Percentiles rank a stretch among this genome's conserved stretches.
phyloP scores from a whole-genome alignment of 2,797 vertebrate genomes.

The Melanotaenia boesemani region DNA sequence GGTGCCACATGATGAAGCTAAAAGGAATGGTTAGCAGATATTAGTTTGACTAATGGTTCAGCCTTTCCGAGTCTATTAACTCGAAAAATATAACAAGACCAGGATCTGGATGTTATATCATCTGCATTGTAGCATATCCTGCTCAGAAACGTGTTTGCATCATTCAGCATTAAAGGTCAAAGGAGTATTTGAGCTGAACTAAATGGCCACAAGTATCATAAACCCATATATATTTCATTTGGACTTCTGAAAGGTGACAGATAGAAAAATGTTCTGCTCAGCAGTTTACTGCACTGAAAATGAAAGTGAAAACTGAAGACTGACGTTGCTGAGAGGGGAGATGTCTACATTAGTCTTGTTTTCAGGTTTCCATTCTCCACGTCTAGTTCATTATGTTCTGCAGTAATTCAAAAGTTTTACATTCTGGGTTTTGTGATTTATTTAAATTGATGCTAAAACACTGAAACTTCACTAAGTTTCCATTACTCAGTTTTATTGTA shows the following conservation, averaged over 20 bases:
- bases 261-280: background rate
- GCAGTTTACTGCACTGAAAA: background rate
- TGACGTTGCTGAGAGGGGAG: background rate
- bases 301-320: background rate
- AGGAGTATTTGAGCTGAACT: background rate
- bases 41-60: no score
- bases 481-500: background rate
- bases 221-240: background rate
- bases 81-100: background rate
- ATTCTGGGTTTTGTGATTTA: background rate
- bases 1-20: background rate
- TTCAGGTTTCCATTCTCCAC: background rate
- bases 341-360: background rate
- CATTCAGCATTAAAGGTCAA: background rate
- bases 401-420: background rate
- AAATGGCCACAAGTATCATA: background rate
- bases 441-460: background rate
- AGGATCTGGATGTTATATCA: no score
- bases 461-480: background rate
- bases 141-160: background rate
- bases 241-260: background rate
- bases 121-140: background rate
- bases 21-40: background rate
- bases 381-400: background rate
- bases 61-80: no score